These are phyloP conservation scores for Clepsis dumicolana DNA, from an alignment of 2,888 invertebrate species.

Conservation along the genomic window DNA sequence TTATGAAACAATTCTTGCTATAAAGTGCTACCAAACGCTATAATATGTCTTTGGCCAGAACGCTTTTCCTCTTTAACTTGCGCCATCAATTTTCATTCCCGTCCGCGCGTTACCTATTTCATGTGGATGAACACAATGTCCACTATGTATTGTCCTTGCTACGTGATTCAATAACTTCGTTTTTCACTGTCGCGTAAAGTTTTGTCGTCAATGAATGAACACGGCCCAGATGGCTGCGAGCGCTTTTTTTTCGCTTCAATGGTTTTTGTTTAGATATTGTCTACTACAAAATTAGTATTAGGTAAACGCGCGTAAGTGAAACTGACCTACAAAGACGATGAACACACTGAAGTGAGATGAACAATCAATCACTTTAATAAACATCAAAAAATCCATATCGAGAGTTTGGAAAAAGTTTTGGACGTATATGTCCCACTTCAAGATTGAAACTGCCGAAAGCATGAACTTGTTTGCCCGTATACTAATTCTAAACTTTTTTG, in stretches of 20 bases:
- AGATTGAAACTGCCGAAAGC: constrained; percentile 29
- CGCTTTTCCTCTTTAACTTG: constrained; percentile 15
- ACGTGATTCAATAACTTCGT: constrained; percentile 55
- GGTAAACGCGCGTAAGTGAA: background rate
- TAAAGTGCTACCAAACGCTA: no score
- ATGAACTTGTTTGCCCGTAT: constrained; percentile 19
- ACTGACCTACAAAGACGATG: no score
- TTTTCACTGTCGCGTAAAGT: constrained; percentile 40
- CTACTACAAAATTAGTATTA: background rate
- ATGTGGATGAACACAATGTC: constrained; percentile 44
- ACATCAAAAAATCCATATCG: no score
- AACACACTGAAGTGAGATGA: no score
- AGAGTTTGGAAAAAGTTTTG: background rate
- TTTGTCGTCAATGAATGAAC: constrained; percentile 32
- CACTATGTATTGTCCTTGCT: constrained; percentile 46
- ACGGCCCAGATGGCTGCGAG: constrained; percentile 24
- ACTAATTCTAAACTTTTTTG: constrained; percentile 43
- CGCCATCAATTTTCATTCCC: constrained; percentile 43
- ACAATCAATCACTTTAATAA: no score
- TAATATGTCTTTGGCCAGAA: no score
- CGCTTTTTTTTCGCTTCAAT: constrained; percentile 33
- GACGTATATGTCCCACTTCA: constrained; percentile 25
- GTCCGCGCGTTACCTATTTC: constrained; percentile 42
- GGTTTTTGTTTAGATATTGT: constrained; percentile 9
- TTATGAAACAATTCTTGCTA: no score